Evolutionary conservation across 2,797 vertebrate genomes (phyloP), one percentile per base, ranked within the genome.

Genomic region (Sebastes baramenuke): DNA sequence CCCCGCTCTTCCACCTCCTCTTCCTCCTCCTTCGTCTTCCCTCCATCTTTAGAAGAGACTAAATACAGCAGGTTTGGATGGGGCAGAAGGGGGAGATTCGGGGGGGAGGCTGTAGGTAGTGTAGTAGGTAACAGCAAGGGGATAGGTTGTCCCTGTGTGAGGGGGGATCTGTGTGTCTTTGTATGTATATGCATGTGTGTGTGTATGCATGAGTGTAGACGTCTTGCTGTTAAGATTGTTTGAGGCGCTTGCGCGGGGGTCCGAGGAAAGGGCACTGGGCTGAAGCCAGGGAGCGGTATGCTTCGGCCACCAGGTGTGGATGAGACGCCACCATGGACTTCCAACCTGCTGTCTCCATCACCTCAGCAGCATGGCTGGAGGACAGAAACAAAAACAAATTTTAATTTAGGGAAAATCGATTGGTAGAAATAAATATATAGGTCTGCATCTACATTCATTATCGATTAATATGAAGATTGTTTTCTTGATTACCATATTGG

Each of bases 291-390:
- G 98, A 99, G 87, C 98, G 98, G 80, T 99, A 99, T 0, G 98
- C 98, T 91, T 99, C 98, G 0, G 98, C 98, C 92, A 99, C 98
- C 94, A 99, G 95, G 86, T 99, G 98, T 7, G 98, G 98, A 80
- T 99, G 98, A 0, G 98, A 99, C 0, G 95, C 97, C 30, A 99
- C 98, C 98, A 99, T 99, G 4, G 98, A 98, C 94, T 99, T 99
- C 98, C 98, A 99, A 27, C 98, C 98, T 0, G 98, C 96, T 0
- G 98, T 99, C 95, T 99, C 98, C 98, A 99, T 97, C 88, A 99
- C 98, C 67, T 99, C 98, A 1, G 98, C 97, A 24, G 98, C 98
- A 7, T 99, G 98, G 87, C 98, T 99, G 86, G 30, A 72, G 64
- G 46, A 64, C 2, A 0, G 30, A 59, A 8, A 71, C 3, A 67